phyloP scores from a whole-genome alignment of 2,797 vertebrate genomes.

The Mycteria americana region DNA sequence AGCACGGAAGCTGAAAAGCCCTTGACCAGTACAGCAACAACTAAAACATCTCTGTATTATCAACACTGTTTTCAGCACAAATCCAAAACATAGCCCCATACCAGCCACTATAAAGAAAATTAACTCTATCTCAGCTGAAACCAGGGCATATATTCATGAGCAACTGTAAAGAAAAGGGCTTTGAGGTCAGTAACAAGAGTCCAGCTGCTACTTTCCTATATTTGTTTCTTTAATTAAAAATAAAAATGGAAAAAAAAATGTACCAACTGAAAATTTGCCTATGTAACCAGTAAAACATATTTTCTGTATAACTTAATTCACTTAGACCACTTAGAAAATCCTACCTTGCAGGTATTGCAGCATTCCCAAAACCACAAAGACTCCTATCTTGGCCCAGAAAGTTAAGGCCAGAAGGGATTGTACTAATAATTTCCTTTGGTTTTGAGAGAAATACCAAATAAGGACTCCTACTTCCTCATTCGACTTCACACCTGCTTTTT shows the following conservation, averaged over 20 bases:
- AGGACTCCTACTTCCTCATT: not conserved
- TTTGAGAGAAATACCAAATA: not conserved
- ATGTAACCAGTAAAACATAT: not conserved
- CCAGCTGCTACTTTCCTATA: not conserved
- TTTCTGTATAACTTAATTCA: not conserved
- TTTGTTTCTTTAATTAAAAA: not conserved
- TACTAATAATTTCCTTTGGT: not conserved
- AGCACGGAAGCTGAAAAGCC: no score
- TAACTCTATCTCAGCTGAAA: no score
- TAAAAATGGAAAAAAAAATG: not conserved
- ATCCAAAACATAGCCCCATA: no score
- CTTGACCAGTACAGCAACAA: no score
- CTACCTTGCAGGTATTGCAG: not conserved
- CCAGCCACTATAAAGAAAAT: no score
- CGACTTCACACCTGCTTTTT: not conserved
- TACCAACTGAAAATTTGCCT: not conserved
- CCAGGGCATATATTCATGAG: no score
- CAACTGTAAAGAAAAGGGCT: not conserved
- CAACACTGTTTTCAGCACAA: no score
- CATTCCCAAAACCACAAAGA: not conserved
- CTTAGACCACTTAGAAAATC: not conserved
- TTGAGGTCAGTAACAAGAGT: not conserved
- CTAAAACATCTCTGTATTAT: no score
- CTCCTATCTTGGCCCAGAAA: not conserved
- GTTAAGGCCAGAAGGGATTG: not conserved